Percentiles rank a stretch among this genome's conserved stretches.
phyloP scores from a whole-genome alignment of 2,888 invertebrate genomes.

The Tiliacea citrago region DNA sequence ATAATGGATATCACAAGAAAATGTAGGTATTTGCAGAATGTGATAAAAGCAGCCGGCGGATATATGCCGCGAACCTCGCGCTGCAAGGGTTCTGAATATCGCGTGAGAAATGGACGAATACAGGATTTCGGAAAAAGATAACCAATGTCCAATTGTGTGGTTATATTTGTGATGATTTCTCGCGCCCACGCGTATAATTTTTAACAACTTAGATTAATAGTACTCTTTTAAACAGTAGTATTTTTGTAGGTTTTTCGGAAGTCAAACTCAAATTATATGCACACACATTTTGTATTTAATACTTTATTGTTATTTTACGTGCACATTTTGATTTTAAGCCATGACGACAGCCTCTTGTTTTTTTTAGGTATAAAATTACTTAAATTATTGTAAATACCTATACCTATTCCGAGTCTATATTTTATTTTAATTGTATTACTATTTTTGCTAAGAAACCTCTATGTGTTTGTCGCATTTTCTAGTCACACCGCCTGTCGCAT shows the following conservation, averaged over 20 bases:
- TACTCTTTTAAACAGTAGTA: too few relatives aligned
- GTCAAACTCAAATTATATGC: background rate
- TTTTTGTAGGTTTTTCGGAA: background rate
- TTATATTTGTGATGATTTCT: background rate
- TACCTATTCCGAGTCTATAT: background rate
- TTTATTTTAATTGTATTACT: conserved; percentile 3
- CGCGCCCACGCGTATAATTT: background rate
- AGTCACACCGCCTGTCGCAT: conserved; percentile 35
- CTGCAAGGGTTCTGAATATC: conserved; percentile 26
- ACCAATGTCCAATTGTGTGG: background rate
- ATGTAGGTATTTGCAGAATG: conserved; percentile 16
- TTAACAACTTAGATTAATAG: background rate
- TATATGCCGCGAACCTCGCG: conserved; percentile 11
- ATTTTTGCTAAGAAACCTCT: conserved; percentile 16
- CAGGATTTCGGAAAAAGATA: conserved; percentile 34
- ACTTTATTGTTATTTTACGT: too few relatives aligned
- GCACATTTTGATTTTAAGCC: background rate
- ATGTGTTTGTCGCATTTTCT: conserved; percentile 44
- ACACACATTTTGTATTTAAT: background rate
- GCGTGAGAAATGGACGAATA: conserved; percentile 30
- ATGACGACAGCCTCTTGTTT: too few relatives aligned
- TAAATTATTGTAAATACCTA: conserved; percentile 31
- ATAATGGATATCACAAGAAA: conserved; percentile 13
- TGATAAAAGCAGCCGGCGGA: conserved; percentile 27
- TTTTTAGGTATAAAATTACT: background rate